Evolutionary conservation across 2,888 invertebrate species (phyloP), one percentile per base, ranked within the genome.

Genomic region (Patella depressa): DNA sequence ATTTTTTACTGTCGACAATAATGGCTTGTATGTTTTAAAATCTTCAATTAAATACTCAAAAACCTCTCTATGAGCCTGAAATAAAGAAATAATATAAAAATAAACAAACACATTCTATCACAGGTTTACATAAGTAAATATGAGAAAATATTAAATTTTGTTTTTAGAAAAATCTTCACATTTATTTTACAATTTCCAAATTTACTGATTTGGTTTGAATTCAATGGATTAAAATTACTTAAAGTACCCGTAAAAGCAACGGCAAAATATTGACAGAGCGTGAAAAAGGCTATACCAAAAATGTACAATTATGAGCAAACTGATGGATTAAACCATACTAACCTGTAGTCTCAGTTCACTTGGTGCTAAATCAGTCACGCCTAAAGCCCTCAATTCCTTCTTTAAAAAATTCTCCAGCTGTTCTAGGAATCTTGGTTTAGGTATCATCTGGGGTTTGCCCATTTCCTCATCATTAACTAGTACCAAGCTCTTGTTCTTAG

Each of bases 1-100:
- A 83, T 91, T 91, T 81, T 92, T 92, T 54, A 92, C 90, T 34
- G 89, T 85, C 17, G 91, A 87, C 75, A 92, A 79, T 14, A 92
- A 79, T 19, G 91, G 91, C 75, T 89, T 90, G 85, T 92, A 92
- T 9, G 91, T 91, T 82, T 90, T 91, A 81, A 92, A 92, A 79
- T 91, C 91, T 80, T 91, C 91, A 65, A 92, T 91, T 74, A 92
- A 81, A 77, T 90, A 90, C 79, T 92, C 91, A 89, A 92, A 92
- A 17, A 90, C 91, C 85, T 92, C 91, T 80, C 91, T 81, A 79
- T 91, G 90, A 17, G 91, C 91, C 91, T 91, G 80, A 2, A 72
- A 77, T 19, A 71, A 65, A 54, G 53, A 12, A 14, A 24, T 19
- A 11, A 15, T 34, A 29, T 65, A 15, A 54, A 53, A 53, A n/a